Conservation (phyloP, 92 coral and sea anemone species). For the Bergia sp. region DNA sequence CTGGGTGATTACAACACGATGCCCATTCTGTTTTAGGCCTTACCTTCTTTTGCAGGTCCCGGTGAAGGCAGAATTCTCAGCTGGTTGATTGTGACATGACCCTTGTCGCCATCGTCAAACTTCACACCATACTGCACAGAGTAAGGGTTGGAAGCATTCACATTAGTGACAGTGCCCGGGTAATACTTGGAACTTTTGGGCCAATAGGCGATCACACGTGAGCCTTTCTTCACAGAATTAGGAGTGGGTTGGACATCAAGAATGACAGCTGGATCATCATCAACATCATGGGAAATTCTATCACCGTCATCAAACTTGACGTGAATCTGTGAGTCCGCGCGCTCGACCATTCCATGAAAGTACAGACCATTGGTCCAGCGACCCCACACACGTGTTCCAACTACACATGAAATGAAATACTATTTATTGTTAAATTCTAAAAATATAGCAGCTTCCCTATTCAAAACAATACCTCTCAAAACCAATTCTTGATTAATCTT, state of each 20-base stretch:
- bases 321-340: slow-evolving; percentile 56
- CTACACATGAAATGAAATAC: background rate
- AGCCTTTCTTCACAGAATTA: slow-evolving; percentile 50
- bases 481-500: background rate
- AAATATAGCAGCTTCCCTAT: background rate
- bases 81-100: slow-evolving; percentile 54
- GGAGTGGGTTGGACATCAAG: slow-evolving; percentile 67
- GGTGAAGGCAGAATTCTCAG: slow-evolving; percentile 56
- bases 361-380: slow-evolving; percentile 61
- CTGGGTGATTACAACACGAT: slow-evolving; percentile 50
- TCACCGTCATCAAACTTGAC: slow-evolving; percentile 69
- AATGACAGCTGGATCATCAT: slow-evolving; percentile 56
- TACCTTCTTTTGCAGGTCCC: slow-evolving; percentile 65
- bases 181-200: slow-evolving; percentile 49
- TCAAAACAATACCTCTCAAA: background rate
- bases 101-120: slow-evolving; percentile 68
- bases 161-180: slow-evolving; percentile 49
- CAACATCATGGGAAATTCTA: slow-evolving; percentile 53
- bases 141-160: slow-evolving; percentile 43
- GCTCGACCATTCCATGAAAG: slow-evolving; percentile 59
- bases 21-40: background rate
- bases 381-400: slow-evolving; percentile 63
- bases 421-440: background rate
- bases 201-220: slow-evolving; percentile 70
- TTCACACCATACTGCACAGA: slow-evolving; percentile 41